Percentiles rank a stretch among this genome's conserved stretches.
Conservation (phyloP, 2,113 vertebrate genomes). For the Ailuropoda melanoleuca region DNA sequence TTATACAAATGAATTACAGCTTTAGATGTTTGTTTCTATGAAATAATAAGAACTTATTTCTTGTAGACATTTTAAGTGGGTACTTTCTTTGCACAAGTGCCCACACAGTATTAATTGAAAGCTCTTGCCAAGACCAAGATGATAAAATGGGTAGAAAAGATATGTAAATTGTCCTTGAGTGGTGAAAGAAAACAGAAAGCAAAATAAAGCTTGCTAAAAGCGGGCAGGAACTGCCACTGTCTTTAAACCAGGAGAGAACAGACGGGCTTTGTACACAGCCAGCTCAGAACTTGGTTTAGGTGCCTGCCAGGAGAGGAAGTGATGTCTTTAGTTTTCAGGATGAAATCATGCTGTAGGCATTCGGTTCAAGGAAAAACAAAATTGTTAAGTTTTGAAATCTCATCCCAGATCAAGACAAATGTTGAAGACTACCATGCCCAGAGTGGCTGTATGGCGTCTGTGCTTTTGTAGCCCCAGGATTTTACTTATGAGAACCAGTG, state of each 20-base stretch:
- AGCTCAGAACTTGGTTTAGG: slow-evolving; percentile 48
- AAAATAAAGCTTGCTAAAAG: slow-evolving; percentile 61
- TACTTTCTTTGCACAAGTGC: slow-evolving; percentile 42
- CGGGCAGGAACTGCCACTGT: slow-evolving; percentile 68
- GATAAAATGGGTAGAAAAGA: slow-evolving; percentile 60
- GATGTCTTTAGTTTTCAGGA: slow-evolving; percentile 70
- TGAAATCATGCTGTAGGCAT: slow-evolving; percentile 56
- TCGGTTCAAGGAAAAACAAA: slow-evolving; percentile 54
- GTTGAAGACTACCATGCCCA: neutral
- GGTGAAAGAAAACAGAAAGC: slow-evolving; percentile 58
- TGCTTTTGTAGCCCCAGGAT: neutral
- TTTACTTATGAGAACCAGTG: neutral
- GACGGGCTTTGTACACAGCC: slow-evolving; percentile 52
- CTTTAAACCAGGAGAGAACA: slow-evolving; percentile 66
- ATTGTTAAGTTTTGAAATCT: slow-evolving; percentile 30
- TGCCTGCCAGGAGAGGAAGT: slow-evolving; percentile 73
- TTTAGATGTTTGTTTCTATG: neutral
- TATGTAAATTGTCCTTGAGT: slow-evolving; percentile 66
- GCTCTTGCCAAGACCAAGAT: slow-evolving; percentile 47
- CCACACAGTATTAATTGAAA: slow-evolving; percentile 38
- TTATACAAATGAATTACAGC: neutral
- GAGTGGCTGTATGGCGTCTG: neutral
- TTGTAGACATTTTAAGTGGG: neutral
- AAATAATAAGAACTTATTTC: slow-evolving; percentile 39
- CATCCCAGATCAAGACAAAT: slow-evolving; percentile 17